Base-by-base conservation (phyloP, 1,140 invertebrate species). In the Cydia fagiglandana region DNA sequence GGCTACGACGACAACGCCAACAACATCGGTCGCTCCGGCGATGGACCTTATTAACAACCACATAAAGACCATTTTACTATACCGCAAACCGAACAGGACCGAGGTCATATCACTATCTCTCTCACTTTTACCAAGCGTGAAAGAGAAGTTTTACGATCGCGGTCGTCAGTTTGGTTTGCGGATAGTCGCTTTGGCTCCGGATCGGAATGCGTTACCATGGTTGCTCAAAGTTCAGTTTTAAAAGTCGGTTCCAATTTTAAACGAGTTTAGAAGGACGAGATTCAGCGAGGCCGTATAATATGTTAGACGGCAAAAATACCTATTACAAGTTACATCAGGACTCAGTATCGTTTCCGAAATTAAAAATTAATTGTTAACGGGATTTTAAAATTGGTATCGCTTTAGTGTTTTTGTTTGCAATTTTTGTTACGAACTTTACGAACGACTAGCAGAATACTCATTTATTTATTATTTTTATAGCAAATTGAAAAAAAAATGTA, bases 1-100 rank as follows among this genome's bases (percentile, higher is more conserved):
- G 78, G 73, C 4, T 84, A 84, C 75, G 88, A 91, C 24, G 89
- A 87, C 30, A 89, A 89, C 75, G 86, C 86, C 0, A 64, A 83
- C 4, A 83, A 89, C 75, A 75, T 88, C 0, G 70, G 77, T 7
- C 79, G 84, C 41, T 84, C 83, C 50, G 81, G 61, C 7, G 84
- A 84, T 70, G 89, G 89, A 77, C 87, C 88, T 64, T 91, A 91
- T 74, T 91, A 80, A 13, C 24, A 41, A 74, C 17, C 70, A 73
- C 20, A 56, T 15, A 34, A 15, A 10, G 24, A 34, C 4, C 64
- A 68, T 17, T 50, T 50, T 50, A 50, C 47, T 50, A 50, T 15
- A 47, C 45, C 45, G 47, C 47, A 34, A 34, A 34, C 7, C 7
- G 4, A 41, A 41, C 38, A 41, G 38, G 9, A 41, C 34, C 38